Percentiles rank a stretch among this genome's conserved stretches.
Conservation (phyloP, 1,140 invertebrate genomes). For the Eriosoma lanigerum region DNA sequence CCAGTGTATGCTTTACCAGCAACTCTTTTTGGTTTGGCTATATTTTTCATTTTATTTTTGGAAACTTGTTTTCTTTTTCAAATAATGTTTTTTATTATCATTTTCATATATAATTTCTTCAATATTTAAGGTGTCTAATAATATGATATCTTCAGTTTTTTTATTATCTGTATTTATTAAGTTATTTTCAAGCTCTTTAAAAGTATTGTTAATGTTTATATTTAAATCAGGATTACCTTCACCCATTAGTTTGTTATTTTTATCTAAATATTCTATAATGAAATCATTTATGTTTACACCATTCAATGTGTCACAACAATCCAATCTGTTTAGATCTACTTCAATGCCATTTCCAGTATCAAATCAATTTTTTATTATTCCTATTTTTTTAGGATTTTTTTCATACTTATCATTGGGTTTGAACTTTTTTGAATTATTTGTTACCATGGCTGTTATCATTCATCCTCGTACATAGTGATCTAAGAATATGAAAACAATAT, state of each 20-base stretch:
- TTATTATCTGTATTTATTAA: too few species aligned
- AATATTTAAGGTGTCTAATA: too few species aligned
- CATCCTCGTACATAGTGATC: not conserved
- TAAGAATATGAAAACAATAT: conserved; percentile 2
- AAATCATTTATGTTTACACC: conserved; percentile 13
- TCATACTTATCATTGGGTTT: conserved; percentile 13
- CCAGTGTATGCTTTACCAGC: conserved; percentile 4
- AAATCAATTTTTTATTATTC: not conserved
- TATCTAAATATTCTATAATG: too few species aligned
- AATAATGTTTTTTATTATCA: too few species aligned
- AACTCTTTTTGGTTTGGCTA: not conserved
- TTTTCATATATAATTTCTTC: too few species aligned
- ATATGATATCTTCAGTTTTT: too few species aligned
- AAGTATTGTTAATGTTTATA: too few species aligned
- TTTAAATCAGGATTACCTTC: too few species aligned
- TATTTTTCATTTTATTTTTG: not conserved
- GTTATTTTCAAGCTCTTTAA: too few species aligned
- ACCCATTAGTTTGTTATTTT: too few species aligned
- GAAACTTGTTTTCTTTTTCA: too few species aligned
- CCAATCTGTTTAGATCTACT: not conserved
- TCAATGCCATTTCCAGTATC: not conserved
- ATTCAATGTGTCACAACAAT: not conserved
- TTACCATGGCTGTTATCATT: conserved; percentile 1
- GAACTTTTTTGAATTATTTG: conserved; percentile 7
- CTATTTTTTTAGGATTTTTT: not conserved